Base-by-base conservation (phyloP, 2,797 vertebrate genomes). In the Spea hammondii region DNA sequence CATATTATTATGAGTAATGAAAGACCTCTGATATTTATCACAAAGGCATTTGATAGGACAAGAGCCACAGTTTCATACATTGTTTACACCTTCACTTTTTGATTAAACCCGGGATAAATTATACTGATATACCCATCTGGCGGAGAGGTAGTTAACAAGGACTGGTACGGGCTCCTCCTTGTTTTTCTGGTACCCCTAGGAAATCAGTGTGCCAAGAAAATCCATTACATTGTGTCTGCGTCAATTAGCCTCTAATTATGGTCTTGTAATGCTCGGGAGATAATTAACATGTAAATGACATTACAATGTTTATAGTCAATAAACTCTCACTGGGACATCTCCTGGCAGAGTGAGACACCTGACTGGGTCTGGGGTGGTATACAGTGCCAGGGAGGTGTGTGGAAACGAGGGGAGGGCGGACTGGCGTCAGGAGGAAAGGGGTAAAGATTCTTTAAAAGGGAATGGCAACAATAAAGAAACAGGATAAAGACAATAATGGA, bases 251-350 rank as follows among this genome's bases (percentile, higher is more conserved):
- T 77, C 74, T 81, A 81, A 81, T 81, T 81, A 81, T 81, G 79
- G 74, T 60, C 62, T 68, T 60, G 79, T 77, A 73, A 77, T 68
- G 70, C 79, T 77, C 64, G 14, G 64, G 74, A 81, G 79, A 81
- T 81, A 81, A 81, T 81, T 77, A 81, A 81, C 79, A 81, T 81
- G 79, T 77, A 81, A 81, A 81, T 81, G 79, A 81, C 74, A 81
- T 81, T 81, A 81, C 74, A 54, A 64, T 81, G 79, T 81, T 81
- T 81, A 81, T 81, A 81, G 79, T 81, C 79, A 81, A 81, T 81
- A 81, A 68, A 62, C 62, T 60, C 79, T 72, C 70, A 11, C 79
- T 72, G 79, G 79, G 79, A 65, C 74, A 51, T 66, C 76, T 48
- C 69, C 10, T 66, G 73, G 54, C 62, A 5, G 48, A 70, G 66